Evolutionary conservation across 2,113 vertebrate genomes (phyloP).

Genomic region (Cephalopterus ornatus): DNA sequence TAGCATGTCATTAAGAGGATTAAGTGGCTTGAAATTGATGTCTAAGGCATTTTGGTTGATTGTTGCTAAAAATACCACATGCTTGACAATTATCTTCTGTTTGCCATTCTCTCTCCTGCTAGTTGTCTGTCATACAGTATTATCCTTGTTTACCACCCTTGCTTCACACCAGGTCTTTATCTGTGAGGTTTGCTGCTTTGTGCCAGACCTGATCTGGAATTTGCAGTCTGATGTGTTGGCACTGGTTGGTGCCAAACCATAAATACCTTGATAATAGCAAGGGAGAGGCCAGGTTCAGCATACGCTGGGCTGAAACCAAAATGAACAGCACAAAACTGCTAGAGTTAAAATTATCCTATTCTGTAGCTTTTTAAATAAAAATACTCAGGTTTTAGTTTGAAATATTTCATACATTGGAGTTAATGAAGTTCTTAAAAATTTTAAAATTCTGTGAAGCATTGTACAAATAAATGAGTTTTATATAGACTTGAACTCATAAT

Average conservation of each 20-base stretch:
- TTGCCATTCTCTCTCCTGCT: constrained; percentile 10
- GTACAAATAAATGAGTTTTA: not conserved
- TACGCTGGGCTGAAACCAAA: not conserved
- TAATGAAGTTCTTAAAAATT: not conserved
- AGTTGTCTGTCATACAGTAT: not conserved
- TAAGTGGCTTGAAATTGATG: constrained; percentile 44
- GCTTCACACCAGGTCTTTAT: not conserved
- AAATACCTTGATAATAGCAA: constrained; percentile 4
- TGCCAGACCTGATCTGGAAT: constrained; percentile 7
- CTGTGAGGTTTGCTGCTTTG: not conserved
- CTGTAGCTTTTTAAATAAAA: not conserved
- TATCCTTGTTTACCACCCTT: constrained; percentile 6
- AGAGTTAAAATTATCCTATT: not conserved
- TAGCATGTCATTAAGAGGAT: constrained; percentile 43
- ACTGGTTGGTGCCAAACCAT: not conserved
- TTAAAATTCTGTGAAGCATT: not conserved
- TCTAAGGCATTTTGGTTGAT: constrained; percentile 40
- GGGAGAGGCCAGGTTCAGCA: not conserved
- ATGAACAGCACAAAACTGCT: not conserved
- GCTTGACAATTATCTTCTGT: constrained; percentile 30
- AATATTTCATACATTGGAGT: not conserved
- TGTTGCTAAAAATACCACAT: constrained; percentile 51
- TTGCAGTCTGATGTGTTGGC: constrained; percentile 22
- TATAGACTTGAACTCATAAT: not conserved
- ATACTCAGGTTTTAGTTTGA: not conserved